A percentile compares a stretch with the other conserved stretches of the same genome.
phyloP scores from a whole-genome alignment of 2,888 invertebrate species.

The Xanthia icteritia region DNA sequence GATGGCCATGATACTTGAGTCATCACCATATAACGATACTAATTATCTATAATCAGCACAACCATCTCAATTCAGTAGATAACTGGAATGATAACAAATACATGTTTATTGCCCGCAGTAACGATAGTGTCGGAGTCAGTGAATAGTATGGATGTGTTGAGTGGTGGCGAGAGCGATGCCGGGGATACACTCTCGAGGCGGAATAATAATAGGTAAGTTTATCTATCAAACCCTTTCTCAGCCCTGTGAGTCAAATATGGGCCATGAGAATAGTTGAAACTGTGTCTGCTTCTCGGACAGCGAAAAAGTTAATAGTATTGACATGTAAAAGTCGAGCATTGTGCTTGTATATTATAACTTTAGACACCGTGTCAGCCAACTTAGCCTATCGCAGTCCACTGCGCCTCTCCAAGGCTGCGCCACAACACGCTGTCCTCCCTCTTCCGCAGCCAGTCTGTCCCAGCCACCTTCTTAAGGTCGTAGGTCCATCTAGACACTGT shows the following conservation, averaged over 20 bases:
- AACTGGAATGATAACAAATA: constrained; percentile 20
- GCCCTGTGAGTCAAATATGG: not conserved
- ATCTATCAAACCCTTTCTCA: not conserved
- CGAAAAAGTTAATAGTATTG: not conserved
- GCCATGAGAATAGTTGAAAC: not conserved
- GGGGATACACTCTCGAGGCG: constrained; percentile 86
- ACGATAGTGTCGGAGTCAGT: constrained; percentile 85
- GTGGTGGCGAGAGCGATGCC: constrained; percentile 88
- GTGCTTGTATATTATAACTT: not conserved
- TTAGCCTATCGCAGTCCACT: too few species aligned
- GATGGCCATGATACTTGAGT: constrained; percentile 7
- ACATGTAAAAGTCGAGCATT: not conserved
- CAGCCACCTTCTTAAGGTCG: too few species aligned
- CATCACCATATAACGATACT: constrained; percentile 6
- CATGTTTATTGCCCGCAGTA: constrained; percentile 70
- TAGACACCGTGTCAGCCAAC: too few species aligned
- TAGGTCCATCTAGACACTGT: too few species aligned
- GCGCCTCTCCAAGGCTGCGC: too few species aligned
- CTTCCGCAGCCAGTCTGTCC: too few species aligned
- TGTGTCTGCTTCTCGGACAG: not conserved
- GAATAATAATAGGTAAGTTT: constrained; percentile 85
- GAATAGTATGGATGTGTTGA: constrained; percentile 88
- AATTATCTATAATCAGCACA: constrained; percentile 15
- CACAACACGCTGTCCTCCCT: too few species aligned
- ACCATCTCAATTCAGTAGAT: constrained; percentile 44